phyloP scores from a whole-genome alignment of 1,140 invertebrate genomes.

The Eulimnadia texana region DNA sequence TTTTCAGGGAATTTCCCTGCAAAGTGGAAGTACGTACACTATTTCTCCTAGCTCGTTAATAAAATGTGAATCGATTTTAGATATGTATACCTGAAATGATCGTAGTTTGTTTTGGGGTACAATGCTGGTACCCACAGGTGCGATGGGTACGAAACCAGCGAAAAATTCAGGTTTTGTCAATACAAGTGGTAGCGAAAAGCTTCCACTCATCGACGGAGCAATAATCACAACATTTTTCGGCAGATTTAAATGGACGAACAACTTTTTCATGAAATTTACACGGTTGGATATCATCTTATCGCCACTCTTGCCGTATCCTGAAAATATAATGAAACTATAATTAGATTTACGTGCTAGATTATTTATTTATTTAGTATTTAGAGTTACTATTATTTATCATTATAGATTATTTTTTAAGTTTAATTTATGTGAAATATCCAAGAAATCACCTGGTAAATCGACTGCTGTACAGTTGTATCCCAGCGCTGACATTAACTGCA shows the following conservation, averaged over 20 bases:
- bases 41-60: conserved; percentile 16
- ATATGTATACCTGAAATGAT: conserved; percentile 17
- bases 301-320: conserved; percentile 25
- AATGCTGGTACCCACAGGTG: conserved; percentile 28
- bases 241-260: conserved; percentile 23
- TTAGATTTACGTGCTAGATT: too few species aligned
- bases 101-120: conserved; percentile 18
- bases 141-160: conserved; percentile 31
- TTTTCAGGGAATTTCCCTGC: too few species aligned
- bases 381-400: not conserved
- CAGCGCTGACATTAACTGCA: conserved; percentile 27
- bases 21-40: too few species aligned
- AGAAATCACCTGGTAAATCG: conserved; percentile 30
- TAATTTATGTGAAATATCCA: conserved; percentile 1
- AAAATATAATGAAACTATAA: conserved; percentile 16
- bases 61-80: too few species aligned
- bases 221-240: conserved; percentile 27
- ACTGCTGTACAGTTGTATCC: conserved; percentile 30
- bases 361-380: conserved; percentile 8
- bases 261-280: conserved; percentile 24
- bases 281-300: conserved; percentile 12
- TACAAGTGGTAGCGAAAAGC: conserved; percentile 30
- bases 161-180: conserved; percentile 22
- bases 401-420: conserved; percentile 1
- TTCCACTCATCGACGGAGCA: conserved; percentile 35